Evolutionary conservation across 2,888 invertebrate species (phyloP), one percentile per base, ranked within the genome.

Genomic region (Julus scandinavius): DNA sequence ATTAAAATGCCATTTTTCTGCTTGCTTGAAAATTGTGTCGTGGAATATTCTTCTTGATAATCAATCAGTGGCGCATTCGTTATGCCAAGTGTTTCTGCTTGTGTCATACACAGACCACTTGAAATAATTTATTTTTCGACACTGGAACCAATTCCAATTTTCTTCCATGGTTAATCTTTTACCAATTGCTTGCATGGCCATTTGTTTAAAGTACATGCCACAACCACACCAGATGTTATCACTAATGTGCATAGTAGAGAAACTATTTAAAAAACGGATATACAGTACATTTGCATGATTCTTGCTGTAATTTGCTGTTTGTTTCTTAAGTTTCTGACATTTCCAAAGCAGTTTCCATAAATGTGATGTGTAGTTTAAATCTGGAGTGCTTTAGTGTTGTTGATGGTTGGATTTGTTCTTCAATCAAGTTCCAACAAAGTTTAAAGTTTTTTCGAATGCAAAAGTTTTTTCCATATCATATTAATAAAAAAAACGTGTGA

Each of bases 1-100:
- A 85, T 85, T 85, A 85, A 85, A 85, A 50, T 85, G 85, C 85
- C n/a, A 85, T 85, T 85, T 85, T 85, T 85, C 85, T 29, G 2
- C 13, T 3, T 29, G 15, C 80, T 38, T 38, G 80, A 15, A 80
- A 80, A 80, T 80, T 15, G 80, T 38, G 9, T 80, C n/a, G 20
- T 63, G n/a, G 63, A n/a, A n/a, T 1, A 6, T 63, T 63, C 63
- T n/a, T 63, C 20, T 20, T 63, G 63, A 63, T 63, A 80, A 80
- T 80, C 80, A 38, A 80, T 80, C 80, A 80, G 29, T 11, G 38
- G 15, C 15, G 38, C 80, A 80, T 80, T 80, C 80, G 4, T 80
- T 80, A 80, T 2, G 80, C 72, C 20, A 29, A 72, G 72, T 29
- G 72, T 7, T 29, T 11, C 9, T 72, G 20, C 20, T 29, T 72